Base-by-base conservation (phyloP, 2,113 vertebrate species). In the Triplophysa tibetana region DNA sequence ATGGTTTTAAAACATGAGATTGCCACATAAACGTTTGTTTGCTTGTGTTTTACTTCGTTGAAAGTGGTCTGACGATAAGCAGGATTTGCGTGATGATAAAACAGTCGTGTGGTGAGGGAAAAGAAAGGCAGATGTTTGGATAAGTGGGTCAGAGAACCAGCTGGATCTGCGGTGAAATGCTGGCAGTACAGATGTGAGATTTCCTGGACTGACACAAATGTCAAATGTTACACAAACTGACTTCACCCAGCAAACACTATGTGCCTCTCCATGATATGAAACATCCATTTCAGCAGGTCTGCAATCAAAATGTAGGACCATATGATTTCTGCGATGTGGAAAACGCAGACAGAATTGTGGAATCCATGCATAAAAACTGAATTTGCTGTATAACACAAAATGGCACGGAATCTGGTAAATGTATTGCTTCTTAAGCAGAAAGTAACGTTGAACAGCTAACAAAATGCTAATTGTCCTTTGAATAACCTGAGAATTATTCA, bases 101-200 rank as follows among this genome's bases (percentile, higher is more conserved):
- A 13, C 61, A 9, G 74, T 4, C 23, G 1, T 19, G 38, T 23
- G 21, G 14, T 50, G 12, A 1, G 33, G n/a, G 38, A n/a, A 61
- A 64, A 73, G 62, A 63, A 24, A 82, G 81, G 76, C 82, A 86
- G 86, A 88, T 84, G 73, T 75, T 85, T 5, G 50, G 14, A 43
- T 83, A 89, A 89, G 82, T 89, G 80, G 89, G 86, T 88, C 87
- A 89, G 66, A 78, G 77, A 81, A 78, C 54, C 77, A 70, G 65
- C 64, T 50, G 73, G 84, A 83, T 82, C 79, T 82, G 76, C 43
- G 19, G 78, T 33, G 84, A 56, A 66, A 79, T 75, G 54, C 69
- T 60, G 52, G 65, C 88, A 45, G 75, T 84, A 84, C 75, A 82
- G 67, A 84, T 79, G 86, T 65, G 45, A 62, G 52, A 50, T 77